Percentiles rank a stretch among this genome's conserved stretches.
These are phyloP conservation scores for Propithecus coquereli DNA, from an alignment of 2,113 vertebrate genomes.

Conservation along the genomic window DNA sequence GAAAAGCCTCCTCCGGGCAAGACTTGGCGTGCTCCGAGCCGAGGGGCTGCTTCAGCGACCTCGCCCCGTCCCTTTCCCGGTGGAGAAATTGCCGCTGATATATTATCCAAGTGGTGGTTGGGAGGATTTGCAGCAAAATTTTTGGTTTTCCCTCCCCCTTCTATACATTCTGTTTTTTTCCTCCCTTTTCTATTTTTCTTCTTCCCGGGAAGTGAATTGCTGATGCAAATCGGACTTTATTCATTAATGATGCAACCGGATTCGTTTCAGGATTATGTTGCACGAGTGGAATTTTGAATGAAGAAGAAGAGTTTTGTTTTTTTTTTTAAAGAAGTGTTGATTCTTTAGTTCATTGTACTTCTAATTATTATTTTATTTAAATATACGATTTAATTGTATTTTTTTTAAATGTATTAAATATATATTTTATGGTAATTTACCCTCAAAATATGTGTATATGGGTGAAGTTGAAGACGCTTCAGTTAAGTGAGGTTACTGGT, in stretches of 20 bases:
- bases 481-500: slow-evolving; percentile 63
- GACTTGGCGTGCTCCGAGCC: slow-evolving; percentile 72
- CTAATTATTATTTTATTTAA: slow-evolving; percentile 76
- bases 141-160: slow-evolving; percentile 63
- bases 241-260: slow-evolving; percentile 77
- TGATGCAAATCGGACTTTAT: slow-evolving; percentile 68
- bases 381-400: slow-evolving; percentile 56
- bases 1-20: slow-evolving; percentile 65
- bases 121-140: slow-evolving; percentile 65
- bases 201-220: slow-evolving; percentile 66
- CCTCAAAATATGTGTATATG: slow-evolving; percentile 19
- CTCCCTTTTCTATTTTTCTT: slow-evolving; percentile 22
- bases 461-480: slow-evolving; percentile 69
- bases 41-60: slow-evolving; percentile 67
- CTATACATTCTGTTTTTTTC: slow-evolving; percentile 42
- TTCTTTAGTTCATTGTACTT: slow-evolving; percentile 60
- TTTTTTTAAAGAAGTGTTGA: slow-evolving; percentile 65
- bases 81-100: slow-evolving; percentile 71
- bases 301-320: slow-evolving; percentile 77
- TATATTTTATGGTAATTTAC: slow-evolving; percentile 66
- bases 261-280: slow-evolving; percentile 79
- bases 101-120: slow-evolving; percentile 68
- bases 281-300: slow-evolving; percentile 84
- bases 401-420: slow-evolving; percentile 50
- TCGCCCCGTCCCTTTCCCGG: slow-evolving; percentile 70